Conservation (phyloP, 1,140 invertebrate species). For the Brachionus paranguensis region DNA sequence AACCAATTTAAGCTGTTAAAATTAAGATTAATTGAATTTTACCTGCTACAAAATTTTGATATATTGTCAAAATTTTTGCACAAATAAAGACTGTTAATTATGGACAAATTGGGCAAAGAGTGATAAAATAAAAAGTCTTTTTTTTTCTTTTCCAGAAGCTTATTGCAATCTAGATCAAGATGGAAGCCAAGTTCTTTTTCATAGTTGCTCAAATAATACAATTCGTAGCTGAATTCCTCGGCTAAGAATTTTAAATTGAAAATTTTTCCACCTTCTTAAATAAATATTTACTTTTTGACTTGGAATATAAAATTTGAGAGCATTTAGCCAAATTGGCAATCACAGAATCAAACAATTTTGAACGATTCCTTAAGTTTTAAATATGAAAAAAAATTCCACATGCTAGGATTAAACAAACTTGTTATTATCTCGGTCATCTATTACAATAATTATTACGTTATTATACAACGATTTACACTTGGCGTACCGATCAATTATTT, state of each 20-base stretch:
- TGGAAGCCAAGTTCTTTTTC: constrained; percentile 1
- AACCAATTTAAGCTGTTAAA: not conserved
- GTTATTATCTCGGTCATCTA: constrained; percentile 33
- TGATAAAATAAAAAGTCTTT: constrained; percentile 26
- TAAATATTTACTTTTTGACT: not conserved
- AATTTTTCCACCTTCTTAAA: not conserved
- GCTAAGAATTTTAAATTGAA: not conserved
- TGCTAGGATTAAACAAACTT: not conserved
- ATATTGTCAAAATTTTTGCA: not conserved
- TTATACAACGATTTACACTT: not conserved
- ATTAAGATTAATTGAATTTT: not conserved
- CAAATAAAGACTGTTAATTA: not conserved
- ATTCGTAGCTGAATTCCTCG: not conserved
- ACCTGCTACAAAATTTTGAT: constrained; percentile 22
- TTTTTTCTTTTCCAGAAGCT: not conserved
- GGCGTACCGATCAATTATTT: constrained; percentile 13
- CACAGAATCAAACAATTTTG: constrained; percentile 37
- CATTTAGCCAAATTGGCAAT: not conserved
- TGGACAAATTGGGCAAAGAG: constrained; percentile 1
- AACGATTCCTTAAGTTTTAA: not conserved
- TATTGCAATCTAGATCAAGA: not conserved
- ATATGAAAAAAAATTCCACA: not conserved
- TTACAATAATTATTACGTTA: not conserved
- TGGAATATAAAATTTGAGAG: constrained; percentile 6
- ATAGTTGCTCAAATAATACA: constrained; percentile 17